Conservation (phyloP, 2,888 invertebrate genomes). For the Cataglyphis cursor region DNA sequence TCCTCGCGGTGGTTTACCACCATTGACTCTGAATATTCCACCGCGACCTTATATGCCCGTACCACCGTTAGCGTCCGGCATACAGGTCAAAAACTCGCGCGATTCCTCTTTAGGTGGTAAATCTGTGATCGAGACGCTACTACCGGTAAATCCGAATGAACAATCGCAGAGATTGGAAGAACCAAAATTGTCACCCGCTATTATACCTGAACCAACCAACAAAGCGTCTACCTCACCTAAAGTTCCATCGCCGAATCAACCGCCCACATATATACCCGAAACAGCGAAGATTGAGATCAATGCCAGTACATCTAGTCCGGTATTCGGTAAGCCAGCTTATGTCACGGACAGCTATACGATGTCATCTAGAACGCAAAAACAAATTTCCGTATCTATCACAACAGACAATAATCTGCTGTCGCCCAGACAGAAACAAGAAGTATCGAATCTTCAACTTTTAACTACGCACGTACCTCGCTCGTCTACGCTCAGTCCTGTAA, state of each 20-base stretch:
- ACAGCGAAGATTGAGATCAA: constrained; percentile 85
- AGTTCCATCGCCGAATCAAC: constrained; percentile 85
- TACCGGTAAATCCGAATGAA: constrained; percentile 81
- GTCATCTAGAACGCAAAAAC: constrained; percentile 79
- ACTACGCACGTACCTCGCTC: constrained; percentile 90
- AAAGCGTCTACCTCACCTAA: constrained; percentile 86
- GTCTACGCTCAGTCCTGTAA: constrained; percentile 87
- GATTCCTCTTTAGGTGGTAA: constrained; percentile 78
- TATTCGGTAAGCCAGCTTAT: constrained; percentile 74
- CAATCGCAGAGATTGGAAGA: constrained; percentile 82
- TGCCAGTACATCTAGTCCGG: constrained; percentile 80
- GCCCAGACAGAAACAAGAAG: constrained; percentile 83
- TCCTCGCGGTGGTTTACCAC: constrained; percentile 84
- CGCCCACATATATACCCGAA: constrained; percentile 85
- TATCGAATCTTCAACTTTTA: constrained; percentile 89
- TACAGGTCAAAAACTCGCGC: constrained; percentile 80
- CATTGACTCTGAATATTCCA: constrained; percentile 83
- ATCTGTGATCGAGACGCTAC: constrained; percentile 84
- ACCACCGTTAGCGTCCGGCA: constrained; percentile 79
- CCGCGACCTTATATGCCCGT: constrained; percentile 84
- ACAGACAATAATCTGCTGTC: constrained; percentile 75
- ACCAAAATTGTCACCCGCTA: constrained; percentile 83
- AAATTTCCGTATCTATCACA: constrained; percentile 69
- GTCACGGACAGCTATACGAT: constrained; percentile 73
- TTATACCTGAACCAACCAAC: constrained; percentile 82